Evolutionary conservation across 2,113 vertebrate species (phyloP).

Genomic region (Phasianus colchicus): DNA sequence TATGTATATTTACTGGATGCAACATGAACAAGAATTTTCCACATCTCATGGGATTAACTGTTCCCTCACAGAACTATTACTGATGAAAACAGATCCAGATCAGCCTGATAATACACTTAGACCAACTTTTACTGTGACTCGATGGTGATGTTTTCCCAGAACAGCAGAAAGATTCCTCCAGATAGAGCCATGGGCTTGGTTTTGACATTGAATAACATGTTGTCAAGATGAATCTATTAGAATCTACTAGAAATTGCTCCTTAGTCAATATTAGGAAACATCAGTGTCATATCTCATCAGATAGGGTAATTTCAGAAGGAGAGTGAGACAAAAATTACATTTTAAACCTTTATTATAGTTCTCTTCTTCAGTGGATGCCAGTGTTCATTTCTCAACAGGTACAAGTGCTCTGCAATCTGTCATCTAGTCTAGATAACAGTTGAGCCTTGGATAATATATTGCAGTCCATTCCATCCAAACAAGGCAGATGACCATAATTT

Average conservation of each 20-base stretch:
- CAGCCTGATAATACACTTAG: neutral
- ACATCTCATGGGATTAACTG: neutral
- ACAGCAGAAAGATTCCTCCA: neutral
- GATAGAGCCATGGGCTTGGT: neutral
- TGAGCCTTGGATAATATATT: neutral
- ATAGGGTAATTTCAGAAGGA: neutral
- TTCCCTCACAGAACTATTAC: neutral
- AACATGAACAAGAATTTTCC: neutral
- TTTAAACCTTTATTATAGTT: conserved; percentile 14
- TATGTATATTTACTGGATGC: neutral
- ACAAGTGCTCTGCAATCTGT: neutral
- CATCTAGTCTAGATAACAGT: neutral
- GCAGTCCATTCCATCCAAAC: neutral
- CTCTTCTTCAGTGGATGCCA: neutral
- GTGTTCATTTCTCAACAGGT: neutral
- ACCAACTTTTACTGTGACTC: neutral
- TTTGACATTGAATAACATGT: conserved; percentile 21
- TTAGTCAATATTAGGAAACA: conserved; percentile 8
- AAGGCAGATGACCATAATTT: neutral
- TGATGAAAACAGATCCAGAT: neutral
- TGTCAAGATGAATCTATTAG: neutral
- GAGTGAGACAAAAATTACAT: neutral
- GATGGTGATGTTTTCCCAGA: neutral
- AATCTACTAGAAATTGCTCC: neutral
- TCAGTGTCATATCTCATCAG: conserved; percentile 7